A percentile compares a stretch with the other conserved stretches of the same genome.
Conservation (phyloP, 2,113 vertebrate species). For the Hippocampus zosterae region DNA sequence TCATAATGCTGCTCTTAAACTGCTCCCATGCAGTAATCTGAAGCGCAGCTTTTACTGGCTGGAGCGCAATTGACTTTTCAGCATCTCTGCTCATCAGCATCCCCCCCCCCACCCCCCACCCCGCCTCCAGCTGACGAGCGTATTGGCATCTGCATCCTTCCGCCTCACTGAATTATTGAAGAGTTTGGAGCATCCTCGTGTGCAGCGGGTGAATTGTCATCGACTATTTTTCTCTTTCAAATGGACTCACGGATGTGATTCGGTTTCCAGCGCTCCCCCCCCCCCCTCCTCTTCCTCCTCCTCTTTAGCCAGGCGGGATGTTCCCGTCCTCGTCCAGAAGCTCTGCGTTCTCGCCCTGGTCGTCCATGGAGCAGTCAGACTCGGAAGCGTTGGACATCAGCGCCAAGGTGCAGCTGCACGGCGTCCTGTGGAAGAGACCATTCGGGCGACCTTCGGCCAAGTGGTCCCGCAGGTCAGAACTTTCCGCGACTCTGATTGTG, state of each 20-base stretch:
- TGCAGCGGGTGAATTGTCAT: constrained; percentile 47
- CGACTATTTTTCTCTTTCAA: constrained; percentile 32
- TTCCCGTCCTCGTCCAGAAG: constrained; percentile 65
- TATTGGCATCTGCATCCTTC: constrained; percentile 66
- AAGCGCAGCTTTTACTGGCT: constrained; percentile 55
- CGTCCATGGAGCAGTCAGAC: constrained; percentile 89
- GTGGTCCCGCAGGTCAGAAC: constrained; percentile 89
- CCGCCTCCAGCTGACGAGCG: constrained; percentile 53
- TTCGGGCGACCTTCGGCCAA: constrained; percentile 90
- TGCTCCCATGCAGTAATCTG: constrained; percentile 40
- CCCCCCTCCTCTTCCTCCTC: constrained; percentile 5
- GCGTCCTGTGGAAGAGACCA: constrained; percentile 94
- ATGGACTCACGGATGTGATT: background rate
- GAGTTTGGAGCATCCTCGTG: constrained; percentile 37
- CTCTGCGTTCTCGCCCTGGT: constrained; percentile 77
- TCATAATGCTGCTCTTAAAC: background rate
- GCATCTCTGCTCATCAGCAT: background rate
- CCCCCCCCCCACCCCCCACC: background rate
- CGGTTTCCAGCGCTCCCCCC: background rate
- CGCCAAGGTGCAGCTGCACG: constrained; percentile 96
- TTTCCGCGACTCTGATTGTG: background rate
- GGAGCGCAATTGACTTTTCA: constrained; percentile 44
- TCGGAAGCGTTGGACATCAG: constrained; percentile 87
- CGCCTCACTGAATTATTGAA: constrained; percentile 63
- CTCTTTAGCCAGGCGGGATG: constrained; percentile 57